Percentiles rank a stretch among this genome's conserved stretches.
phyloP scores from a whole-genome alignment of 2,888 invertebrate genomes.

The Ferdinandea cuprea region DNA sequence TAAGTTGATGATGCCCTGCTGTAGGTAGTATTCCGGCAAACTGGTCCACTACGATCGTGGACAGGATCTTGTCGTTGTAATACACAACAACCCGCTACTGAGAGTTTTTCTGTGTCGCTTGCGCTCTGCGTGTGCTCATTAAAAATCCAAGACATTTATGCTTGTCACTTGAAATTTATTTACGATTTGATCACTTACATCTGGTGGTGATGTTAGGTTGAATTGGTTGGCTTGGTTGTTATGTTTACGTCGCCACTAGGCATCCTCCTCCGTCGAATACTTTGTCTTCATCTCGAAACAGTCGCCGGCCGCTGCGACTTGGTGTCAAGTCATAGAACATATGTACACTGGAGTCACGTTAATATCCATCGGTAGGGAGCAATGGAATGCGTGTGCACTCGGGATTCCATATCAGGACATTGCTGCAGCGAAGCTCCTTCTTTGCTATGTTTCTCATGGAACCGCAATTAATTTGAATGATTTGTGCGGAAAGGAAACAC shows the following conservation, averaged over 20 bases:
- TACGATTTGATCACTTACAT: slow-evolving; percentile 76
- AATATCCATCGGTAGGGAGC: slow-evolving; percentile 56
- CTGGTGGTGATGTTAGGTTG: slow-evolving; percentile 71
- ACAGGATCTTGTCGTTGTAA: slow-evolving; percentile 68
- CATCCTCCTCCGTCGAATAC: slow-evolving; percentile 38
- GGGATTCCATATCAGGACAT: slow-evolving; percentile 51
- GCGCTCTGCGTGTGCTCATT: slow-evolving; percentile 73
- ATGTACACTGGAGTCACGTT: slow-evolving; percentile 71
- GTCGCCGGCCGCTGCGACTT: slow-evolving; percentile 48
- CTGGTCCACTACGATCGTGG: slow-evolving; percentile 61
- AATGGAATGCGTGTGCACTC: slow-evolving; percentile 49
- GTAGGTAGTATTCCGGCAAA: slow-evolving; percentile 38
- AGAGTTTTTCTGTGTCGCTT: slow-evolving; percentile 47
- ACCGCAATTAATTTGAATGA: slow-evolving; percentile 72
- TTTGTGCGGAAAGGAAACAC: slow-evolving; percentile 58
- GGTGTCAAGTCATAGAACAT: slow-evolving; percentile 71
- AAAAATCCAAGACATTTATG: slow-evolving; percentile 75
- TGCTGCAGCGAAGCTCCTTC: slow-evolving; percentile 23
- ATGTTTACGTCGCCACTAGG: slow-evolving; percentile 56
- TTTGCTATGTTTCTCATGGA: slow-evolving; percentile 35
- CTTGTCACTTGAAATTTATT: slow-evolving; percentile 76
- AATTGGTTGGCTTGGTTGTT: slow-evolving; percentile 48
- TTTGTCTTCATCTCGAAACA: slow-evolving; percentile 56
- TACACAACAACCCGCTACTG: slow-evolving; percentile 54
- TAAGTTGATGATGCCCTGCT: slow-evolving; percentile 34